phyloP scores from a whole-genome alignment of 2,797 vertebrate genomes.

The Cyprinella venusta region DNA sequence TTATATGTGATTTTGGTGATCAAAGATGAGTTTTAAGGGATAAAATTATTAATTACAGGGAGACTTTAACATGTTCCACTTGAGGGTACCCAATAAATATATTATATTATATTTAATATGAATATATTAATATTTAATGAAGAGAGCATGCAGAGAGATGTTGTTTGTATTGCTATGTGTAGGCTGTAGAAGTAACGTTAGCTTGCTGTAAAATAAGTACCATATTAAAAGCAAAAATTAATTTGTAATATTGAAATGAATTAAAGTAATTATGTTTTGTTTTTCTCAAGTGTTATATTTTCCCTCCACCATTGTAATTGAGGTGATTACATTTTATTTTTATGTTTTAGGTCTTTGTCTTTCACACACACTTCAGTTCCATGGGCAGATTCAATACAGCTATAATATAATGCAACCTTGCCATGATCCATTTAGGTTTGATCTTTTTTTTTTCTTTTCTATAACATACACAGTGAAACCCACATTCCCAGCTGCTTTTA shows the following conservation, averaged over 20 bases:
- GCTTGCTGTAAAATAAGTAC: background rate
- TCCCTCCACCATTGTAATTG: background rate
- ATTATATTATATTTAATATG: too few relatives aligned
- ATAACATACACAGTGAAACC: background rate
- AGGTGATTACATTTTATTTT: background rate
- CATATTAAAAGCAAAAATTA: background rate
- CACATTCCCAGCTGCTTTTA: slow-evolving; percentile 9
- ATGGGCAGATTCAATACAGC: background rate
- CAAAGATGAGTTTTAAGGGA: too few relatives aligned
- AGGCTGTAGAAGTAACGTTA: too few relatives aligned
- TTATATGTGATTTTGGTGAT: too few relatives aligned
- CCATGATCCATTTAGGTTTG: slow-evolving; percentile 19
- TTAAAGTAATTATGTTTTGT: background rate
- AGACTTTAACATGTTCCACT: too few relatives aligned
- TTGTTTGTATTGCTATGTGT: too few relatives aligned
- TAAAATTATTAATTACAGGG: too few relatives aligned
- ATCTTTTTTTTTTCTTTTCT: background rate
- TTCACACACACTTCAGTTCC: background rate
- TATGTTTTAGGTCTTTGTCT: background rate
- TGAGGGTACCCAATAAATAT: too few relatives aligned
- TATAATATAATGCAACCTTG: slow-evolving; percentile 5
- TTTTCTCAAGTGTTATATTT: background rate
- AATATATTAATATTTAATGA: too few relatives aligned
- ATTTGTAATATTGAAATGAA: background rate
- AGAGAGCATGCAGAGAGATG: too few relatives aligned